Conservation (phyloP, 1,140 invertebrate species). For the Psix sp. region DNA sequence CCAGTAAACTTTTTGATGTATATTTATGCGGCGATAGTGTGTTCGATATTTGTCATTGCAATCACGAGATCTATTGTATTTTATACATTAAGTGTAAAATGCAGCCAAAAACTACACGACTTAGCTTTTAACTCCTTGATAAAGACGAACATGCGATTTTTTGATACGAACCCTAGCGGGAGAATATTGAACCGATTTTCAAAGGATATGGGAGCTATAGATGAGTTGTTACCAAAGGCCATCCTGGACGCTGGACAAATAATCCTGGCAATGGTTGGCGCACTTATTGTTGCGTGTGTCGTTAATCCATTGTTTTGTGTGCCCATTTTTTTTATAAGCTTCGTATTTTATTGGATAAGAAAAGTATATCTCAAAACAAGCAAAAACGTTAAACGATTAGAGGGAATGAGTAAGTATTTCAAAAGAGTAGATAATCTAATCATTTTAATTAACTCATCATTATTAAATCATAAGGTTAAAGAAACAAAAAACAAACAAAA, state of each 20-base stretch:
- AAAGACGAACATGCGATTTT: slow-evolving; percentile 83
- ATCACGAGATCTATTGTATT: slow-evolving; percentile 79
- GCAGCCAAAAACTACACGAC: slow-evolving; percentile 83
- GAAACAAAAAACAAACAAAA: too few species aligned
- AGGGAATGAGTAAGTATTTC: slow-evolving; percentile 80
- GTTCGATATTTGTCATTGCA: slow-evolving; percentile 74
- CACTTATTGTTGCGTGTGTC: slow-evolving; percentile 83
- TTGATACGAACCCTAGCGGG: slow-evolving; percentile 86
- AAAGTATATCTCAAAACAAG: slow-evolving; percentile 89
- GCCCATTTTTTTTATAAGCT: slow-evolving; percentile 82
- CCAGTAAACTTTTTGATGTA: slow-evolving; percentile 72
- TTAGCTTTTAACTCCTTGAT: slow-evolving; percentile 81
- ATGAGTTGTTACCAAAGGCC: slow-evolving; percentile 89
- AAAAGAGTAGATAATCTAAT: too few species aligned
- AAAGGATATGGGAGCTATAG: slow-evolving; percentile 88
- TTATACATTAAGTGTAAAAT: slow-evolving; percentile 81
- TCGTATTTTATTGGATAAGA: slow-evolving; percentile 85
- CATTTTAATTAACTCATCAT: too few species aligned
- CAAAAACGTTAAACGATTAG: slow-evolving; percentile 89
- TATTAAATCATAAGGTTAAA: too few species aligned
- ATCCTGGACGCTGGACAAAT: slow-evolving; percentile 87
- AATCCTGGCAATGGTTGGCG: slow-evolving; percentile 80
- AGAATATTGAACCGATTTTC: slow-evolving; percentile 86
- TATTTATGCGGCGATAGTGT: slow-evolving; percentile 77
- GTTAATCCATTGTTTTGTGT: slow-evolving; percentile 86